Evolutionary conservation across 2,113 vertebrate genomes (phyloP), one percentile per base, ranked within the genome.

Genomic region (Ailurus styani): DNA sequence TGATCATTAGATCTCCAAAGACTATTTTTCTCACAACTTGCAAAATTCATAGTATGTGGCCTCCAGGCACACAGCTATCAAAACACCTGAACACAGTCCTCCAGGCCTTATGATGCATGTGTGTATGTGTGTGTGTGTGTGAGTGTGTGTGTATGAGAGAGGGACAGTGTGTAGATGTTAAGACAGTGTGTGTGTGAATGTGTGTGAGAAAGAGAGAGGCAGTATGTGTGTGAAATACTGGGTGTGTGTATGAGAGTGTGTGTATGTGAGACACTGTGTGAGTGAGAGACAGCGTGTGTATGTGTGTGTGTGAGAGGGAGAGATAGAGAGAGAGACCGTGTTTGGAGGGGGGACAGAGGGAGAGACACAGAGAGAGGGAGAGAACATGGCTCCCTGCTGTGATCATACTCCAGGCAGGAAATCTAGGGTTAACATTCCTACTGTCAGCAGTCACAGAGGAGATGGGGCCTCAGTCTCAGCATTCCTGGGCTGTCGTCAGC

Each of bases 401-500:
- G 29, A 93, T 27, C 5, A 4, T 64, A 95, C 55, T 45, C 12
- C n/a, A 23, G 34, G 77, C 42, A 78, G 95, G 64, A 95, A 91
- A 68, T 85, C 54, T 40, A 70, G 77, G 94, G 97, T 89, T 96
- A 89, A 93, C 52, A 15, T 88, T 89, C 57, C 10, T 68, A 27
- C 72, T 50, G 88, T 82, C 88, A 57, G 52, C 55, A 73, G 29
- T 82, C 72, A 37, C 60, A 18, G 1, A 34, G 85, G 93, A 87
- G 60, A 50, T 3, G 0, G 1, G 5, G 75, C 77, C 89, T 93
- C 54, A 18, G 17, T 86, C 85, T 62, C 94, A 31, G 62, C 77
- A 92, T 96, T 96, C 87, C 96, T 95, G 64, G 50, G 62, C 89
- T 97, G 95, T 96, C n/a, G 1, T 91, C 96, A 75, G 86, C 34